Evolutionary conservation across 2,797 vertebrate species (phyloP), one percentile per base, ranked within the genome.

Genomic region (Eulemur mongoz): DNA sequence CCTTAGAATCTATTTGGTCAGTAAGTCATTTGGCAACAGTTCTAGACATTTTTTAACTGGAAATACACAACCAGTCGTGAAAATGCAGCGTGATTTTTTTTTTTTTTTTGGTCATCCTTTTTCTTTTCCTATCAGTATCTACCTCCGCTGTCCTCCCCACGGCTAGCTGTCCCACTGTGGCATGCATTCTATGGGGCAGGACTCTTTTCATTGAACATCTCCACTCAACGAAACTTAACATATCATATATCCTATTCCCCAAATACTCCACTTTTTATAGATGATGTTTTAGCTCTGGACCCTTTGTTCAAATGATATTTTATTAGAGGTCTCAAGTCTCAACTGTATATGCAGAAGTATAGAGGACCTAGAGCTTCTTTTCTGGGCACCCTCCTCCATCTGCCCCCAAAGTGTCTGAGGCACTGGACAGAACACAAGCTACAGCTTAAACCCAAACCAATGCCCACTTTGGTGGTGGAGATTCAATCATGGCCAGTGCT

Each of bases 1-100:
- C 22, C 69, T 92, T 73, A 95, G 61, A 95, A 70, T 84, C 43
- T 88, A 35, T 92, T 92, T 88, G 40, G 63, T 32, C 73, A 80
- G 50, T 57, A 76, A 89, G 82, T 85, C 54, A 81, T 80, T 79
- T 67, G 76, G 69, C 35, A 78, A 83, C 5, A 90, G 57, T 93
- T 76, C 35, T 75, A 84, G 50, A 69, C 15, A 85, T 65, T 94
- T 90, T 72, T 93, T 48, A 91, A 79, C 20, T 92, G 13, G 32
- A 94, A 91, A 89, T 57, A 65, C 38, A 67, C 32, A 81, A 67
- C 3, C 32, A 48, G n/a, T 63, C 18, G 57, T 45, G 12, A 40
- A 72, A 67, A 69, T 25, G 59, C 7, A 13, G 17, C 35, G 3
- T 40, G 38, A 40, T 40, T 40, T 9, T 45, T 45, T 45, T 20